Base-by-base conservation (phyloP, 1,140 invertebrate species). In the Drosophila novamexicana region DNA sequence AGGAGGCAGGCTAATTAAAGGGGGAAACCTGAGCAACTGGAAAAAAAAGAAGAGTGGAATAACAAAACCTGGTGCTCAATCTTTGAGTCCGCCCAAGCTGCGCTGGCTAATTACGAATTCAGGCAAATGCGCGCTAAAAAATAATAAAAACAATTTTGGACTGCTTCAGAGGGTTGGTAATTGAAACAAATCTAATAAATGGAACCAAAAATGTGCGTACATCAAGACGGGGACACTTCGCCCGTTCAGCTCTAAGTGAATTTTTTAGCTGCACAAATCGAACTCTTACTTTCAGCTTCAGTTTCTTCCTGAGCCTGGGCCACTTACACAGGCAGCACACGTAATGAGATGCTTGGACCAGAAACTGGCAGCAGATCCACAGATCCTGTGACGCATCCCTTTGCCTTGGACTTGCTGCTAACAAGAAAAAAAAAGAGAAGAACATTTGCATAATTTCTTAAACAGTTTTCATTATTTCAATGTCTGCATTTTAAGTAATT, bases 121-220 rank as follows among this genome's bases (percentile, higher is more conserved):
- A 52, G 77, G 45, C 36, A 78, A 88, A 82, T 62, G 56, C 61
- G 63, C 50, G 40, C 32, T 63, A 71, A 77, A 79, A 89, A 80
- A 80, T 73, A 83, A 65, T 44, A 56, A 70, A 70, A 81, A 69
- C 53, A 72, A 78, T 72, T 73, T 64, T 18, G 56, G 40, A 7
- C 34, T 61, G 42, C 45, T 56, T 49, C 16, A 9, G 45, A 69
- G 79, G 63, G 85, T 37, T 54, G 79, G 70, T 88, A 88, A 83
- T 79, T 91, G 82, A 76, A 81, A 58, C 71, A 81, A 91, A 91
- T 90, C 90, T 86, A 91, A 91, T 91, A 91, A 91, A 91, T 90
- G 82, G 90, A 89, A 91, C 89, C 82, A 81, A 88, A 86, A 91
- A 91, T 89, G 84, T 89, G 84, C 84, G 84, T 89, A 82, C 83